Conservation (phyloP, 2,888 invertebrate genomes). For the Ecliptopera silaceata region DNA sequence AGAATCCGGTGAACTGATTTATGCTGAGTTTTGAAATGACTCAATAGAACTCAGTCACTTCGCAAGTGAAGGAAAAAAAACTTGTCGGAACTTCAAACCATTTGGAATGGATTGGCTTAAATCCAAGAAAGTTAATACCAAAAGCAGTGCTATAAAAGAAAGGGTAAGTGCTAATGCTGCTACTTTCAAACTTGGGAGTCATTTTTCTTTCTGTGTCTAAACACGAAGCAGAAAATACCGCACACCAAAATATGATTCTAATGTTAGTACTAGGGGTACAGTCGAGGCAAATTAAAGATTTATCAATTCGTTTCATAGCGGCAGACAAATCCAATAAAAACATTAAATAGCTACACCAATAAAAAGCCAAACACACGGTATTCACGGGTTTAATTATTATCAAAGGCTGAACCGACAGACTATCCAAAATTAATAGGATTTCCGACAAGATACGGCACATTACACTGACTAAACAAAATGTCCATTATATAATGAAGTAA, state of each 20-base stretch:
- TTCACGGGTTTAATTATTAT: not conserved
- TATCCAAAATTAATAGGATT: not conserved
- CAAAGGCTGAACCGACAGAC: slow-evolving; percentile 5
- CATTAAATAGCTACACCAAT: slow-evolving; percentile 7
- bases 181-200: slow-evolving; percentile 6
- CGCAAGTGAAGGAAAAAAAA: slow-evolving; percentile 11
- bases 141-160: slow-evolving; percentile 21
- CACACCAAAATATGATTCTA: not conserved
- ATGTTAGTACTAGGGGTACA: not conserved
- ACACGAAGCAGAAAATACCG: not conserved
- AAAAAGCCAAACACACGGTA: slow-evolving; percentile 2
- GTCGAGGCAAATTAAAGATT: slow-evolving; percentile 4
- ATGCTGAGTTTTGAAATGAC: not conserved
- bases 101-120: slow-evolving; percentile 21
- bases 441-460: not conserved
- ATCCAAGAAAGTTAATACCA: slow-evolving; percentile 22
- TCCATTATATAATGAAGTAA: not conserved
- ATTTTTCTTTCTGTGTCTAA: slow-evolving; percentile 11
- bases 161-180: slow-evolving; percentile 11
- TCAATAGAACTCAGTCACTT: slow-evolving; percentile 7
- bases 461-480: not conserved
- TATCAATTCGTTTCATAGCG: slow-evolving; percentile 11
- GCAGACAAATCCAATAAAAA: slow-evolving; percentile 11
- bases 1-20: not conserved
- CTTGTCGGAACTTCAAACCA: slow-evolving; percentile 14